Percentiles rank a stretch among this genome's conserved stretches.
Conservation (phyloP, 2,888 invertebrate genomes). For the Taenaris catops region DNA sequence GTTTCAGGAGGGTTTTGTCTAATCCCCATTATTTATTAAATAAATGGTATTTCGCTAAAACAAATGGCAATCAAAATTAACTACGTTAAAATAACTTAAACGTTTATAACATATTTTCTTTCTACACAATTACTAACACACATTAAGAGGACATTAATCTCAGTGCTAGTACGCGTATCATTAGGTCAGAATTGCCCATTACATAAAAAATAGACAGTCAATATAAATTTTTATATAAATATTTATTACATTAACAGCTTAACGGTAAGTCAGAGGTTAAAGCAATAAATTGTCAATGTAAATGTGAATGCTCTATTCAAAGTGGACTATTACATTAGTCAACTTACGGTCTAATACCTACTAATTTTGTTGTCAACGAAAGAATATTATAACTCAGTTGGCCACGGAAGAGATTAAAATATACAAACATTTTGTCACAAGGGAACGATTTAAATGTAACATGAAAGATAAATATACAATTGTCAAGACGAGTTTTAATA, state of each 20-base stretch:
- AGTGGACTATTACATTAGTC: constrained; percentile 1
- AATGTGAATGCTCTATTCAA: neutral
- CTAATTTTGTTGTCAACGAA: neutral
- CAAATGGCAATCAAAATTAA: too few species aligned
- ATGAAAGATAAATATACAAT: constrained; percentile 6
- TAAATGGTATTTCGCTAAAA: too few species aligned
- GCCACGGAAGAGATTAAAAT: constrained; percentile 3
- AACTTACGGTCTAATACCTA: neutral
- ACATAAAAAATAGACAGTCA: too few species aligned
- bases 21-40: too few species aligned
- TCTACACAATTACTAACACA: neutral
- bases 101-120: too few species aligned
- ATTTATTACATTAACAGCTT: neutral
- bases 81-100: too few species aligned
- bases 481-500: constrained; percentile 13
- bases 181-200: too few species aligned
- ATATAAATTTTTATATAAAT: constrained; percentile 1
- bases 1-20: too few species aligned
- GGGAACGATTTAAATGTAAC: constrained; percentile 4
- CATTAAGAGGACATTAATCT: neutral
- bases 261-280: constrained; percentile 5
- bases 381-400: constrained; percentile 3
- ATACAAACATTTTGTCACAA: constrained; percentile 5
- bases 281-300: constrained; percentile 4
- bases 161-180: too few species aligned